Evolutionary conservation across 1,140 invertebrate genomes (phyloP).

Genomic region (Cherax quadricarinatus): DNA sequence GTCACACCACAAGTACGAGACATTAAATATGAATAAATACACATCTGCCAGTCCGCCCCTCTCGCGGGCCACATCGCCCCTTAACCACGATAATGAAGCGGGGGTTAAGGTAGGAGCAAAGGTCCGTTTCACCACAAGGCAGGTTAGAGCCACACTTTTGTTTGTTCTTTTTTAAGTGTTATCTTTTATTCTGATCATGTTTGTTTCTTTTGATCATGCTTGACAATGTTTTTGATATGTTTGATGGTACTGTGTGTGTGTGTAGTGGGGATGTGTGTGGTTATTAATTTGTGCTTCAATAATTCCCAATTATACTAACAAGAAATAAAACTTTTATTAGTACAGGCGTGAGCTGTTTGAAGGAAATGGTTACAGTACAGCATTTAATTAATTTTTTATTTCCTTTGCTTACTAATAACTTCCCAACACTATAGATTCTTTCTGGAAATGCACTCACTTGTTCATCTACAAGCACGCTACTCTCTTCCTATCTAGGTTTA

Average conservation of each 20-base stretch:
- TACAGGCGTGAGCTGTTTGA: not conserved
- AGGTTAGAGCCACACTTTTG: slow-evolving; percentile 28
- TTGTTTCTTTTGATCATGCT: slow-evolving; percentile 7
- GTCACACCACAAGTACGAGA: slow-evolving; percentile 89
- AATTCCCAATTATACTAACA: not conserved
- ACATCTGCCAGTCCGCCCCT: slow-evolving; percentile 90
- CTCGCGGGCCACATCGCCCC: slow-evolving; percentile 90
- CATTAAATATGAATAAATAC: slow-evolving; percentile 89
- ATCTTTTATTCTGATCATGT: not conserved
- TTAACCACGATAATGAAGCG: slow-evolving; percentile 95
- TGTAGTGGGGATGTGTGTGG: not conserved
- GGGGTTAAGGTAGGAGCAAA: slow-evolving; percentile 78
- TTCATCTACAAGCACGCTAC: too few relatives aligned
- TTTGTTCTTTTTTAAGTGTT: slow-evolving; percentile 25
- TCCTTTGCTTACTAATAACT: not conserved
- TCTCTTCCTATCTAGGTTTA: too few relatives aligned
- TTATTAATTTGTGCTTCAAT: not conserved
- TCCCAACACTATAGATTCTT: too few relatives aligned
- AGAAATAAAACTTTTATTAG: not conserved
- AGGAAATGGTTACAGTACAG: not conserved
- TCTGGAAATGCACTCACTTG: too few relatives aligned
- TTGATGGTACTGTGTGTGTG: not conserved
- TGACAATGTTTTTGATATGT: not conserved
- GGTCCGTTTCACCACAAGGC: slow-evolving; percentile 55
- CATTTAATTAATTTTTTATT: not conserved